These are phyloP conservation scores for Trachelus iudaicus DNA, from an alignment of 2,888 invertebrate species.

Conservation along the genomic window DNA sequence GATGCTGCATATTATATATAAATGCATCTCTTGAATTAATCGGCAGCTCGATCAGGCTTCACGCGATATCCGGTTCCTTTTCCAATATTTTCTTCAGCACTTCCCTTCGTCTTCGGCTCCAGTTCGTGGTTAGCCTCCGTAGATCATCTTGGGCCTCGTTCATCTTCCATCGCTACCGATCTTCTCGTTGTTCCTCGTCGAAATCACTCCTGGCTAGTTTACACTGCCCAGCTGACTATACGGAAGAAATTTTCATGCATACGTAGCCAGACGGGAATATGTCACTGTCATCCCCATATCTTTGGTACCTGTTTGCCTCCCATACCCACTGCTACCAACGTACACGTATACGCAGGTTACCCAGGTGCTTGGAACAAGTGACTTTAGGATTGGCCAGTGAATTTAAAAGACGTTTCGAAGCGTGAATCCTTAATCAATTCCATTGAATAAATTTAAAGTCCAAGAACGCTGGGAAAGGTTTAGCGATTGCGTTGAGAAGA, in stretches of 20 bases:
- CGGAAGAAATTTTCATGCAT: neutral
- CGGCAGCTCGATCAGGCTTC: neutral
- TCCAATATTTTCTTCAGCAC: neutral
- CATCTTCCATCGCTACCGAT: neutral
- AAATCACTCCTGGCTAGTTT: neutral
- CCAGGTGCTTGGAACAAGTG: neutral
- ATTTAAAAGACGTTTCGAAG: conserved; percentile 5
- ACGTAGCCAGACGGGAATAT: neutral
- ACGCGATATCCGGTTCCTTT: neutral
- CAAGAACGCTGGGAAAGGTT: conserved; percentile 9
- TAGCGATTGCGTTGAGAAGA: conserved; percentile 9
- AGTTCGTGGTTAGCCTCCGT: neutral
- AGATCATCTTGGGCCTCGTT: neutral
- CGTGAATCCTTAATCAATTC: conserved; percentile 18
- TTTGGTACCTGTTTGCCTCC: neutral
- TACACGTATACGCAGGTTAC: neutral
- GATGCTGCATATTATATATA: neutral
- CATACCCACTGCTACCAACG: neutral
- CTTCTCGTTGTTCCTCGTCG: neutral
- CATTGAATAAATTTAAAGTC: conserved; percentile 16
- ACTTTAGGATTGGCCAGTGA: conserved; percentile 1
- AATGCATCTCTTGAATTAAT: too few species aligned
- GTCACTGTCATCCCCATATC: neutral
- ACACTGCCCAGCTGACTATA: neutral
- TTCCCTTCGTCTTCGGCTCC: neutral